Percentiles rank a stretch among this genome's conserved stretches.
These are phyloP conservation scores for Temnothorax nylanderi DNA, from an alignment of 1,140 invertebrate genomes.

Conservation along the genomic window DNA sequence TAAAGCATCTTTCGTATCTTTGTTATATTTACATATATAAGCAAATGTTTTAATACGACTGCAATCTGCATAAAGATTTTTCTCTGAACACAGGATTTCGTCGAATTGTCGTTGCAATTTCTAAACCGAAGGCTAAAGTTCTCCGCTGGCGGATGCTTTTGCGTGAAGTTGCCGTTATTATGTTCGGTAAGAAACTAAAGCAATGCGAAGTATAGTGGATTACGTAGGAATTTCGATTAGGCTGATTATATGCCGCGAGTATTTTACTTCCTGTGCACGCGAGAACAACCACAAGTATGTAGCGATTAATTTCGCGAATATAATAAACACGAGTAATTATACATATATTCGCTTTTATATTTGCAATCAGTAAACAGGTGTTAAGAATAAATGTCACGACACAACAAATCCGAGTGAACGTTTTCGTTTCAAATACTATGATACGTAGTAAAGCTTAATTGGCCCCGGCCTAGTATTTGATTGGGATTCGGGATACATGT, in stretches of 20 bases:
- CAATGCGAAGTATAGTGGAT: neutral
- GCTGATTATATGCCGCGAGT: neutral
- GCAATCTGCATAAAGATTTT: neutral
- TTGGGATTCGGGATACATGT: neutral
- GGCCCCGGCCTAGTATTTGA: neutral
- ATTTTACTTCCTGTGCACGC: neutral
- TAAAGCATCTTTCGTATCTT: neutral
- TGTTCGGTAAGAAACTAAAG: slow-evolving; percentile 75
- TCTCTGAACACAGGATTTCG: slow-evolving; percentile 19
- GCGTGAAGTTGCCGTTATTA: slow-evolving; percentile 80
- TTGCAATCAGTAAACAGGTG: slow-evolving; percentile 1
- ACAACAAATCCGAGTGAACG: neutral
- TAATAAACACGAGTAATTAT: neutral
- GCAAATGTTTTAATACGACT: neutral
- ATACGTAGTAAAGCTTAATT: neutral
- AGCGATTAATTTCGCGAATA: neutral
- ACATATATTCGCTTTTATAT: neutral
- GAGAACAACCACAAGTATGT: neutral
- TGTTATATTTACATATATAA: neutral
- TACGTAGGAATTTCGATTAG: neutral
- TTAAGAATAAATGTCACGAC: neutral
- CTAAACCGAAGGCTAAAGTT: slow-evolving; percentile 80
- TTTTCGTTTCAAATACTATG: neutral
- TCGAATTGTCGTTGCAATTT: slow-evolving; percentile 77
- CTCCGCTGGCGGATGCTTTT: slow-evolving; percentile 81